Percentiles rank a stretch among this genome's conserved stretches.
phyloP scores from a whole-genome alignment of 2,797 vertebrate genomes.

The Carcharodon carcharias region DNA sequence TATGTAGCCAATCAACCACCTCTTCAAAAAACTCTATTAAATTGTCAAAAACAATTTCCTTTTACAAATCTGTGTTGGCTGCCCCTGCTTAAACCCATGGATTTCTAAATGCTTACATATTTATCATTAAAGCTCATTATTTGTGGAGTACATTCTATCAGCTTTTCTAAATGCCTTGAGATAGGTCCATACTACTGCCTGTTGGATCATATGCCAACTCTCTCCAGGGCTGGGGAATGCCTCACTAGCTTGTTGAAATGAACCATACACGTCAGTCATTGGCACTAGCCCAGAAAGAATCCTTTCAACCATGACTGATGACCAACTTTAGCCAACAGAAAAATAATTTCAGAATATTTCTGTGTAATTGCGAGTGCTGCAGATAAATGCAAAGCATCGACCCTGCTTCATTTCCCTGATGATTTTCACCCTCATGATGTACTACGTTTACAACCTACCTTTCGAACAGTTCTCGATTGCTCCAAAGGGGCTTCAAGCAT shows the following conservation, averaged over 20 bases:
- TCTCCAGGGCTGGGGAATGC: not conserved
- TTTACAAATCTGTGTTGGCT: not conserved
- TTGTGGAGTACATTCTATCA: not conserved
- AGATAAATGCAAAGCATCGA: not conserved
- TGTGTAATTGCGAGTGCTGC: not conserved
- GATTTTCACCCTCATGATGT: not conserved
- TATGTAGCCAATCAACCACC: not conserved
- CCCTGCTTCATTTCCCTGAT: not conserved
- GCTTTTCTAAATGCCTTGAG: not conserved
- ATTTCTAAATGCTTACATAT: not conserved
- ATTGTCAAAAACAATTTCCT: not conserved
- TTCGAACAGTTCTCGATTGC: not conserved
- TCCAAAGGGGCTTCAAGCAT: constrained; percentile 10
- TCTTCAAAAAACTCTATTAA: constrained; percentile 9
- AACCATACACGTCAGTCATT: not conserved
- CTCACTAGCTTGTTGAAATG: not conserved
- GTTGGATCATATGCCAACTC: not conserved
- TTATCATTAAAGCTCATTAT: not conserved
- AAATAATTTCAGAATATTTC: not conserved
- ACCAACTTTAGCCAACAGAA: not conserved
- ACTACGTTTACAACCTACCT: not conserved
- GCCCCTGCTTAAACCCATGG: not conserved
- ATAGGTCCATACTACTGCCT: not conserved
- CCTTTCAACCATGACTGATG: not conserved
- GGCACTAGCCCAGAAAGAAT: not conserved